Evolutionary conservation across 1,140 invertebrate genomes (phyloP), one percentile per base, ranked within the genome.

Genomic region (Drosophila suzukii): DNA sequence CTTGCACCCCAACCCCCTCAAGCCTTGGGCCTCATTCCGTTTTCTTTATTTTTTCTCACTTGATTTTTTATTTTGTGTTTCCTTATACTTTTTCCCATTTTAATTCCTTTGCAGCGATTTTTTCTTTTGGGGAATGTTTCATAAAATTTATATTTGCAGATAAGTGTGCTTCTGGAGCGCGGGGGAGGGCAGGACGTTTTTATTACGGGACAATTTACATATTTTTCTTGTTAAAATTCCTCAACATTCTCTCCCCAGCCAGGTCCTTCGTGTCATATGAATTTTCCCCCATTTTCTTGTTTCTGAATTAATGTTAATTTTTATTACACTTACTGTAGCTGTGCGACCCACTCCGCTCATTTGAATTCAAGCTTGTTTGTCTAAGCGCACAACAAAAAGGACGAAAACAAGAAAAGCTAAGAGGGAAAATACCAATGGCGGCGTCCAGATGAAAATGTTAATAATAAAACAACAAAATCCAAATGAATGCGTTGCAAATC

Each of bases 131-230:
- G 56, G 81, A 84, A 82, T 91, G 89, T 85, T 91, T 90, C 78
- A 90, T 89, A 82, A 91, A 91, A 90, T 91, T 83, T 91, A 85
- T 91, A 81, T 81, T 89, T 81, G 75, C 72, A 79, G 83, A 81
- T 88, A 84, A 80, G 68, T 59, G 60, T 47, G 56, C 57, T 17
- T 30, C 15, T 36, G 0, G 32, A 8, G 8, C 2, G 13, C 10
- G 43, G 49, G 73, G 43, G 34, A n/a, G 46, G 53, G 36, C 60
- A 53, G 71, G 72, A 89, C 75, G 82, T 82, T 91, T 86, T 91
- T 91, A 91, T 91, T 91, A 91, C 84, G 81, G 74, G 71, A 91
- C 78, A 89, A 91, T 91, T 91, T 89, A 85, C 89, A 91, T 91
- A 85, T 89, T 91, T 85, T 75, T 46, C 88, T 91, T 84, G 78